Conservation (phyloP, 2,888 invertebrate genomes). For the Notodonta ziczac region DNA sequence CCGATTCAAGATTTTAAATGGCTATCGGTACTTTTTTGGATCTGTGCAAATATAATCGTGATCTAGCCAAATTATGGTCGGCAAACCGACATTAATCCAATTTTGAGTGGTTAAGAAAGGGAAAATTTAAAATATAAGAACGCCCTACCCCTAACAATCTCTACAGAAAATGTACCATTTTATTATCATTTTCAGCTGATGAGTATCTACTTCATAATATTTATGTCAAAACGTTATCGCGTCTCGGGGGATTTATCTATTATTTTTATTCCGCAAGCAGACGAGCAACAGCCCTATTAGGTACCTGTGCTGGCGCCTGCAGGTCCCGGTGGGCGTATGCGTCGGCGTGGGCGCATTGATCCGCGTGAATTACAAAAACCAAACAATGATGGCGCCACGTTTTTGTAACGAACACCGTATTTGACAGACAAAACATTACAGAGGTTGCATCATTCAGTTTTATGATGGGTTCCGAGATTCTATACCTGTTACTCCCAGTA, state of each 20-base stretch:
- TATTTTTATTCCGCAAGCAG: not conserved
- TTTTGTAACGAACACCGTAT: constrained; percentile 32
- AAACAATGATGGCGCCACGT: constrained; percentile 46
- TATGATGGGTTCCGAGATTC: constrained; percentile 8
- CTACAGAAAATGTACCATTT: no score
- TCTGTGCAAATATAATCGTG: no score
- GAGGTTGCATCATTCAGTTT: constrained; percentile 25
- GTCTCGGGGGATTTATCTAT: no score
- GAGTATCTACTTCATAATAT: no score
- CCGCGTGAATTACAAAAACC: constrained; percentile 35
- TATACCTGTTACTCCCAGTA: not conserved
- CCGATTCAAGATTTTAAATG: not conserved
- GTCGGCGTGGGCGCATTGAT: constrained; percentile 40
- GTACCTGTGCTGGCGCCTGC: constrained; percentile 17
- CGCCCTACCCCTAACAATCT: no score
- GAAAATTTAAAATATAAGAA: no score
- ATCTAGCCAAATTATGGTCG: no score
- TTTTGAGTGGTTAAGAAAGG: no score
- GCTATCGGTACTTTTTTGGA: no score
- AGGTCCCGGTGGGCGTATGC: constrained; percentile 22
- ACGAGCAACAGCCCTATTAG: constrained; percentile 25
- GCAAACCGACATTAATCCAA: no score
- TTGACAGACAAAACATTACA: constrained; percentile 21
- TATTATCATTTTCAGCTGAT: no score
- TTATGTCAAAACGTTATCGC: no score